Evolutionary conservation across 2,888 invertebrate species (phyloP), one percentile per base, ranked within the genome.

Genomic region (Hydrotaea diabolus): DNA sequence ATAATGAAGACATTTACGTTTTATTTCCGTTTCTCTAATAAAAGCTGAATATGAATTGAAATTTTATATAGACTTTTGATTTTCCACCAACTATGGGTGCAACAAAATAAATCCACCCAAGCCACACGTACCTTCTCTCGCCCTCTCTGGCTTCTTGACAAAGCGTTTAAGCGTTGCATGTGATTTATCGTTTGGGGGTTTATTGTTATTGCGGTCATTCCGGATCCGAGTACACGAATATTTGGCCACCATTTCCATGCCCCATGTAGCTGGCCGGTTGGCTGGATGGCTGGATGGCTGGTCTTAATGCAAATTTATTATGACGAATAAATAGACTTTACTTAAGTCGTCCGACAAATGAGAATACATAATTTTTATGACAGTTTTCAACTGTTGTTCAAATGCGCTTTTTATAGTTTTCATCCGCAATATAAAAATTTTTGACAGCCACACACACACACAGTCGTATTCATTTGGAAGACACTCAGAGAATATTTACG

Each of bases 371-470:
- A 73, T 57, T 73, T 57, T 66, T 66, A 66, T 73, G 55, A 36
- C 64, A 76, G 31, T 76, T 53, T 76, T 66, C 36, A 66, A 49
- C 49, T 64, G 76, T 59, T 59, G 76, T 53, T 53, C 19, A 39
- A 76, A 76, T 66, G 39, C 66, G 66, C 17, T 53, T 76, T 76
- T 76, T 64, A 55, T 76, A 76, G 76, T 66, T 76, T 64, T 66
- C 53, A 76, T 76, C 64, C 64, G 53, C 19, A 64, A 76, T 53
- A 76, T 66, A 76, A 76, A 64, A 11, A 49, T 53, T 66, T 31
- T 76, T 11, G 59, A 59, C 59, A 59, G 5, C 21, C 39, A 39
- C 73, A 39, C 31, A 39, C 39, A 39, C 59, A 13, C 21, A 59
- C 43, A 59, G 23, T 9, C 59, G 57, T 57, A 9, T 57, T 59